Conservation (phyloP, 2,113 vertebrate genomes). For the Chaenogobius annularis region DNA sequence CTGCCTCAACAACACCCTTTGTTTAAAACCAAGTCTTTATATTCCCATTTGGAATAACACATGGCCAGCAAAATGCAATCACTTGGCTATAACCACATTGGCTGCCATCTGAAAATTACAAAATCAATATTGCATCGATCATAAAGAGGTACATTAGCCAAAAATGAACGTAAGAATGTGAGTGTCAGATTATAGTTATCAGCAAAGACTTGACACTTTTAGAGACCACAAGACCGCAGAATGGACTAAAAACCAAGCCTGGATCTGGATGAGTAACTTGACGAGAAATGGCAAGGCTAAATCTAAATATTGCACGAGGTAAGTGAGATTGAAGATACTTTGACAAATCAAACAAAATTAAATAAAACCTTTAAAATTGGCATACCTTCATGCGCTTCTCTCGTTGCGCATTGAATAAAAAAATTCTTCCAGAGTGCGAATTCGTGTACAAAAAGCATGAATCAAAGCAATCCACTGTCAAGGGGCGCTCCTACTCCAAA, state of each 20-base stretch:
- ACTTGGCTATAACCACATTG: slow-evolving; percentile 13
- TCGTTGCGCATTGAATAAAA: slow-evolving; percentile 38
- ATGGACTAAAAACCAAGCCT: neutral
- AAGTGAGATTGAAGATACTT: slow-evolving; percentile 19
- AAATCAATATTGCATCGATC: slow-evolving; percentile 54
- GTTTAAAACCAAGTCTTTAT: slow-evolving; percentile 41
- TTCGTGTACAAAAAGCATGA: slow-evolving; percentile 39
- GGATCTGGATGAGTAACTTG: slow-evolving; percentile 8
- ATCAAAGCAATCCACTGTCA: slow-evolving; percentile 59
- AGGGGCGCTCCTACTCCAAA: slow-evolving; percentile 30
- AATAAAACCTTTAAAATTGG: neutral
- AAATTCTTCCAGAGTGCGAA: slow-evolving; percentile 17
- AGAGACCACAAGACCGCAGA: neutral
- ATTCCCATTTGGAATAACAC: slow-evolving; percentile 4
- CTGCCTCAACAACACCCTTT: slow-evolving; percentile 58
- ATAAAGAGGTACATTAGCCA: slow-evolving; percentile 25
- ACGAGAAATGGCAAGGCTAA: slow-evolving; percentile 11
- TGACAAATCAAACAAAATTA: neutral
- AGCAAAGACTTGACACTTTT: neutral
- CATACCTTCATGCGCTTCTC: slow-evolving; percentile 69
- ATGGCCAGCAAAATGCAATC: slow-evolving; percentile 4
- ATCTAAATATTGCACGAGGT: slow-evolving; percentile 14
- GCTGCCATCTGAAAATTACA: slow-evolving; percentile 26
- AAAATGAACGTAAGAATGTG: slow-evolving; percentile 18
- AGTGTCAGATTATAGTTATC: neutral